Conservation (phyloP, 2,888 invertebrate species). For the Noctuana brunneofusca region DNA sequence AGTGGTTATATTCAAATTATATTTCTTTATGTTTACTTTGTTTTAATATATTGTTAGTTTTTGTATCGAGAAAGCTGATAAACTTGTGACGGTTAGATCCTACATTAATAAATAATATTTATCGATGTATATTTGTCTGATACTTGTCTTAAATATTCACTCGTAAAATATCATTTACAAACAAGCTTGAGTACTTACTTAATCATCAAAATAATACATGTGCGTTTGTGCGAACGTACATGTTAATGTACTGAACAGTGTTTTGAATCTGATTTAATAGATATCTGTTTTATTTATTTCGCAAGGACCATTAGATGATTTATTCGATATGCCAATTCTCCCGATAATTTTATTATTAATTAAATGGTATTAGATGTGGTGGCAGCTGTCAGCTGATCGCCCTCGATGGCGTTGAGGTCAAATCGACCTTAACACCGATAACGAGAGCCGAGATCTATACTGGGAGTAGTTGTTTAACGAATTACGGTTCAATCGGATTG, state of each 20-base stretch:
- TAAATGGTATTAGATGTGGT: slow-evolving; percentile 8
- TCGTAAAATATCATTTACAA: too few relatives aligned
- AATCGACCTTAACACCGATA: slow-evolving; percentile 45
- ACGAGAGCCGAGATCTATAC: slow-evolving; percentile 25
- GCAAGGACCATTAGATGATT: background rate
- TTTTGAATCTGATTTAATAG: background rate
- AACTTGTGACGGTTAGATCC: too few relatives aligned
- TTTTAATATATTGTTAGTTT: background rate
- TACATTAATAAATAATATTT: too few relatives aligned
- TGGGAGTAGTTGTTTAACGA: background rate
- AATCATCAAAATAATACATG: too few relatives aligned
- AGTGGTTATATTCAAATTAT: background rate
- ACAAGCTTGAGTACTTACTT: too few relatives aligned
- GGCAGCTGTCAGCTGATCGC: slow-evolving; percentile 33
- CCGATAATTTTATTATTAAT: background rate
- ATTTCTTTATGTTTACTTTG: background rate
- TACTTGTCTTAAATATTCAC: too few relatives aligned
- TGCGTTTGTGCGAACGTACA: background rate
- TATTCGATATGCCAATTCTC: background rate
- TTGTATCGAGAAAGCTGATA: too few relatives aligned
- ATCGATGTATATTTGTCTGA: too few relatives aligned
- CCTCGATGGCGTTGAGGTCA: slow-evolving; percentile 42
- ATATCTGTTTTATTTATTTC: background rate
- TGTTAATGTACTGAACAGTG: background rate
- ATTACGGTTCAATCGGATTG: background rate